These are phyloP conservation scores for Nesoenas mayeri DNA, from an alignment of 2,113 vertebrate genomes.

Conservation along the genomic window DNA sequence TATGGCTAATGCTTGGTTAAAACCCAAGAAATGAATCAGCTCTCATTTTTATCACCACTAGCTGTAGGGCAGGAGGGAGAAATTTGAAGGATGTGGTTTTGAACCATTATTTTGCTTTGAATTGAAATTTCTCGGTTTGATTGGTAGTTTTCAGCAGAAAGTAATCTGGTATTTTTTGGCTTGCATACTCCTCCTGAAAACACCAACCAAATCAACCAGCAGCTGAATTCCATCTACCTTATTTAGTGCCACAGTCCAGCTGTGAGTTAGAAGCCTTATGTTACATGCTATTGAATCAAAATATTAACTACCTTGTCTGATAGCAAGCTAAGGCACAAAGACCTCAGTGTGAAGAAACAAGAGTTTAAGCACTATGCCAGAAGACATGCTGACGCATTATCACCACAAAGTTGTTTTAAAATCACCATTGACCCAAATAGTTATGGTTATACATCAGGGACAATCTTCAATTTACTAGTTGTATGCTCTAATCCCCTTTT, in stretches of 20 bases:
- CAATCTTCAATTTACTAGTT: not conserved
- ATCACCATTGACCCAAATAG: not conserved
- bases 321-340: not conserved
- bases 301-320: not conserved
- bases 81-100: not conserved
- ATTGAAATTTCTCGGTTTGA: not conserved
- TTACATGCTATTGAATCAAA: not conserved
- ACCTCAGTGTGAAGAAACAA: not conserved
- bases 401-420: not conserved
- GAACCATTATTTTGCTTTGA: not conserved
- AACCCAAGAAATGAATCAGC: slow-evolving; percentile 40
- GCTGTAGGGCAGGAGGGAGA: not conserved
- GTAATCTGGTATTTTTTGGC: not conserved
- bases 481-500: not conserved
- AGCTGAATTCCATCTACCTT: not conserved
- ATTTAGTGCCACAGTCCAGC: not conserved
- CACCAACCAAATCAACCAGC: not conserved
- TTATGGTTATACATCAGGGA: not conserved
- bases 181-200: not conserved
- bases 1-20: slow-evolving; percentile 31
- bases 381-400: not conserved
- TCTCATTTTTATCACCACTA: slow-evolving; percentile 2
- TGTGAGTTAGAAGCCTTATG: not conserved
- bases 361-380: not conserved
- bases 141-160: slow-evolving; percentile 22